Evolutionary conservation across 2,797 vertebrate genomes (phyloP), one percentile per base, ranked within the genome.

Genomic region (Odontamblyopus rebecca): DNA sequence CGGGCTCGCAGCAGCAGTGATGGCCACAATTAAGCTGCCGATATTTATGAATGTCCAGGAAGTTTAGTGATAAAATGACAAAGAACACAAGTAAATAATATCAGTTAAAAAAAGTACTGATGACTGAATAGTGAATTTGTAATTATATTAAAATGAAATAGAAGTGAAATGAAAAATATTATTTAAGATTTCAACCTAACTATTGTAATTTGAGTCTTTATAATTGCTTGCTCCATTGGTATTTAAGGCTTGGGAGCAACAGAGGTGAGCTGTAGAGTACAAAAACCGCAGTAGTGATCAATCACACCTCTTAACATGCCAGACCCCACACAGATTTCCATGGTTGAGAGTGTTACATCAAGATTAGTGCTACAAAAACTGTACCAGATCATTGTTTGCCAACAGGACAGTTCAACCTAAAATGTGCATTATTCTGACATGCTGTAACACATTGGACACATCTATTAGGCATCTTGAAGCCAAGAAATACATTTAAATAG

Each of bases 1-100:
- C 5, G 54, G 9, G n/a, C 66, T 38, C 7, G 13, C 82, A 67
- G 69, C 72, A 65, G 68, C 70, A 82, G 29, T 29, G 44, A 51
- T 16, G 8, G 44, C 6, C 15, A 18, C 63, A 35, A 61, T 9
- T 23, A 51, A 38, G 41, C 18, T 60, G 11, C 56, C 72, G 64
- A 68, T 61, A 61, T 54, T 54, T 8, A 19, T 19, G 8, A 19
- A 48, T 48, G 44, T 48, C 44, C 44, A 13, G 41, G 41, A 44
- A 44, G 41, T 44, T 44, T 2, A 12, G 41, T 44, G 41, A 44
- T 41, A 44, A 44, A 44, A 44, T 13, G 41, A 0, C 12, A 11
- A 44, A 54, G 53, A 54, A n/a, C 53, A 8, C 1, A n/a, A n/a
- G 19, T n/a, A 6, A 53, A 7, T 5, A 8, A 44, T 12, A 44